phyloP scores from a whole-genome alignment of 2,888 invertebrate species.

The Cabera pusaria region DNA sequence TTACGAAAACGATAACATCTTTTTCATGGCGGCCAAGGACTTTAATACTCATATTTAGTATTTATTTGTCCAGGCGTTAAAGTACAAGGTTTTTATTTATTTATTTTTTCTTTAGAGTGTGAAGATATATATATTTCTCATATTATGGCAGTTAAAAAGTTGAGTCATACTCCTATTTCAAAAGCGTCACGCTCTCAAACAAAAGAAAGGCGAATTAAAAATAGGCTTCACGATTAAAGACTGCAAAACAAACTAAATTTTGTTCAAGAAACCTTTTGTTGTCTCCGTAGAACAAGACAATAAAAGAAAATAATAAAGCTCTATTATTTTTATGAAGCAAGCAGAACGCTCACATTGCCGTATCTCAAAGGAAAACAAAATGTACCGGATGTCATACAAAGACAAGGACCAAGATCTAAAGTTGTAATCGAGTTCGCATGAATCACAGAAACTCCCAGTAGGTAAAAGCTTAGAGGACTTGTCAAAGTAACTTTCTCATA shows the following conservation, averaged over 20 bases:
- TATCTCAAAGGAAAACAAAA: slow-evolving; percentile 54
- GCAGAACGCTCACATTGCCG: slow-evolving; percentile 41
- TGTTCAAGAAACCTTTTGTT: slow-evolving; percentile 14
- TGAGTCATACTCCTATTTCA: too few relatives aligned
- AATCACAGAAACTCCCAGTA: slow-evolving; percentile 23
- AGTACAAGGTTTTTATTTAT: too few relatives aligned
- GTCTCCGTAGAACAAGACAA: slow-evolving; percentile 14
- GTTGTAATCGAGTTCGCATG: slow-evolving; percentile 51
- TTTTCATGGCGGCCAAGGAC: too few relatives aligned
- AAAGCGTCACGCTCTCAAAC: slow-evolving; percentile 2
- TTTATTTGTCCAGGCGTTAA: too few relatives aligned
- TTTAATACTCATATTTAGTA: too few relatives aligned
- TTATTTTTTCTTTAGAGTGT: too few relatives aligned
- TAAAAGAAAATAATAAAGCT: slow-evolving; percentile 28
- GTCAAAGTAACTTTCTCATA: too few relatives aligned
- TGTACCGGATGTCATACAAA: slow-evolving; percentile 68
- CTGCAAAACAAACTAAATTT: slow-evolving; percentile 3
- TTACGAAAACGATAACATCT: neutral
- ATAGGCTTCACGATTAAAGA: slow-evolving; percentile 1
- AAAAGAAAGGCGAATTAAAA: slow-evolving; percentile 4
- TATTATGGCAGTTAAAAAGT: too few relatives aligned
- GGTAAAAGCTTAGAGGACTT: slow-evolving; percentile 1
- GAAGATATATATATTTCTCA: too few relatives aligned
- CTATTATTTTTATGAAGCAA: slow-evolving; percentile 40
- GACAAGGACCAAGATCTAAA: slow-evolving; percentile 48